Percentiles rank a stretch among this genome's conserved stretches.
Conservation (phyloP, 92 coral and sea anemone species). For the Isaurus tuberculatus region DNA sequence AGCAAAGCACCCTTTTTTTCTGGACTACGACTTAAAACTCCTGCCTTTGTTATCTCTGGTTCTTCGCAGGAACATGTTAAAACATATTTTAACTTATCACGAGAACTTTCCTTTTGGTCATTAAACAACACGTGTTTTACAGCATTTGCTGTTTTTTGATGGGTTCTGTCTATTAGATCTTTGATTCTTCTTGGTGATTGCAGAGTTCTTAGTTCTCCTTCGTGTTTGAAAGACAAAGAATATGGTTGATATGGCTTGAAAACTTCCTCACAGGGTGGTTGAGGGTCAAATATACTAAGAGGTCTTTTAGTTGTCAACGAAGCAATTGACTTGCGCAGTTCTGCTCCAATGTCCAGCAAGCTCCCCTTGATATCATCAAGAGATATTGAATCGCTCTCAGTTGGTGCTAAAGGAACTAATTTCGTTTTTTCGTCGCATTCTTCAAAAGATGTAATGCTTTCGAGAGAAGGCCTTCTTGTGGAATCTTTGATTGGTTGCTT, state of each 20-base stretch:
- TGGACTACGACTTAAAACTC: neutral
- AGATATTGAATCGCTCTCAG: neutral
- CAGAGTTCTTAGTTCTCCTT: neutral
- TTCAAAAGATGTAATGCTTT: neutral
- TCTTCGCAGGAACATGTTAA: constrained; percentile 35
- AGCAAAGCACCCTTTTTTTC: neutral
- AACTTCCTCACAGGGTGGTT: neutral
- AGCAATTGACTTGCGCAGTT: neutral
- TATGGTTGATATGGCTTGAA: constrained; percentile 20
- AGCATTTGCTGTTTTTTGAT: neutral
- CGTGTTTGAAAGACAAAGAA: neutral
- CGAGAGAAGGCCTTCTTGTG: neutral
- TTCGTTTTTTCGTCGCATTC: neutral
- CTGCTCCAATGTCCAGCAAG: constrained; percentile 19
- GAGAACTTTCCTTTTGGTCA: neutral
- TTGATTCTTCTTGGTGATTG: neutral
- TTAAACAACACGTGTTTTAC: neutral
- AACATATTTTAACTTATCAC: neutral
- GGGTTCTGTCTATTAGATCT: neutral
- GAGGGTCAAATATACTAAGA: constrained; percentile 15
- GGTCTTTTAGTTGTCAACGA: neutral
- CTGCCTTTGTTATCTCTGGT: neutral
- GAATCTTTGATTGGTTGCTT: neutral
- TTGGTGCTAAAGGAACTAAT: neutral
- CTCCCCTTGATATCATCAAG: constrained; percentile 30